Evolutionary conservation across 2,797 vertebrate genomes (phyloP).

Genomic region (Macrochelys suwanniensis): DNA sequence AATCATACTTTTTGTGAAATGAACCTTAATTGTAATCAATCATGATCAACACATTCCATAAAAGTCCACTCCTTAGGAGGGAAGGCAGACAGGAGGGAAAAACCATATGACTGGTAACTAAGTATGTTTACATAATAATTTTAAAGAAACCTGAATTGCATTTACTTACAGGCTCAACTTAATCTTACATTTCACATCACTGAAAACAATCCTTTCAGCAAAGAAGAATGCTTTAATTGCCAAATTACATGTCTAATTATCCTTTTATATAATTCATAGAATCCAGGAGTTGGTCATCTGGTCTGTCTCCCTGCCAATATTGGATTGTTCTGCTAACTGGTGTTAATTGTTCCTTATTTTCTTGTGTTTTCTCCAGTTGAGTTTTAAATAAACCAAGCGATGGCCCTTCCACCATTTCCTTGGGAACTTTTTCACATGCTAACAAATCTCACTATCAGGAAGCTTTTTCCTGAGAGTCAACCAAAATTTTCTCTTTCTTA

Average conservation of each 20-base stretch:
- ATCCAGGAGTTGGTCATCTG: background rate
- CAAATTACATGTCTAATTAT: background rate
- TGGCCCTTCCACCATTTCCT: background rate
- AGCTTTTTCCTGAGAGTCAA: background rate
- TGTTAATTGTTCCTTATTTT: background rate
- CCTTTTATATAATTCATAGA: background rate
- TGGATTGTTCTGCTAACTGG: background rate
- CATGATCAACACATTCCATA: background rate
- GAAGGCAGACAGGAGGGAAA: background rate
- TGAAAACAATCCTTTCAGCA: background rate
- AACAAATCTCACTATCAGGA: background rate
- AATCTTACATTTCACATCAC: background rate
- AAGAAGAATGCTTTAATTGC: background rate
- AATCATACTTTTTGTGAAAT: constrained; percentile 9
- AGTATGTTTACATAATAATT: background rate
- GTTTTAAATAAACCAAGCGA: background rate
- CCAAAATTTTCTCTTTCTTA: background rate
- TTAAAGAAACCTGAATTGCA: background rate
- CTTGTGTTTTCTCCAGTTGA: background rate
- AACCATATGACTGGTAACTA: background rate
- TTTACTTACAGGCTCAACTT: background rate
- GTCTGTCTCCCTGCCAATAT: background rate
- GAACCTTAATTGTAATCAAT: background rate
- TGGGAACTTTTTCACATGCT: background rate
- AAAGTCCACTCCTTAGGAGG: background rate